Base-by-base conservation (phyloP, 2,113 vertebrate genomes). In the Muscicapa adusta region DNA sequence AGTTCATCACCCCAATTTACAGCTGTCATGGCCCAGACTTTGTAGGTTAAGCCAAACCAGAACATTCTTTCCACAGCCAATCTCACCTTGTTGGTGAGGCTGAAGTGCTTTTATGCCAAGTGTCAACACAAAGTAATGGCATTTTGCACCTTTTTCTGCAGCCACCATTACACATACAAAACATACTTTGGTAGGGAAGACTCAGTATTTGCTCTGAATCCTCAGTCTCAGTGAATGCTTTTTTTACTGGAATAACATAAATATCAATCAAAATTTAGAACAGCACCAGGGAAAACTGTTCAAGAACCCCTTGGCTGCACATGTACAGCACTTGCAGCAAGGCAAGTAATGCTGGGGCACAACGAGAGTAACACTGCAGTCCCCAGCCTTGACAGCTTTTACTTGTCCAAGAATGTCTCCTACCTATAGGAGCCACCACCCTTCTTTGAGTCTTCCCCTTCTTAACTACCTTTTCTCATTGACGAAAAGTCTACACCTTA, bases 21-120 rank as follows among this genome's bases (percentile, higher is more conserved):
- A 75, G 74, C 66, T 68, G 70, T 24, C 45, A 13, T 1, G 6
- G 62, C 24, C 47, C 66, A 85, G 29, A 67, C n/a, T 61, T 68
- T 24, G 38, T 15, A 63, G 24, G 36, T 81, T 68, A 63, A 81
- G 48, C 26, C 70, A 91, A 78, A 82, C 13, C 56, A 92, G 72
- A 18, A 84, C 47, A 50, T 56, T 62, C 40, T 51, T 85, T 62
- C 60, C 60, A 68, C 23, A 60, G 70, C 36, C 65, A 78, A 66
- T 24, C n/a, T 81, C 65, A 91, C 73, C 60, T 50, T 18, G 1
- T 13, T 0, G 0, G 28, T 2, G 6, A 84, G 73, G 31, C 33
- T 48, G 43, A 91, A 67, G 15, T 18, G 38, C 28, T 77, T 40
- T 6, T 2, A 50, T 3, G 7, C 17, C 50, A 70, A 62, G 10